These are phyloP conservation scores for Mnemiopsis leidyi DNA, from an alignment of 37 sponge, comb jelly and placozoan species.

Conservation along the genomic window DNA sequence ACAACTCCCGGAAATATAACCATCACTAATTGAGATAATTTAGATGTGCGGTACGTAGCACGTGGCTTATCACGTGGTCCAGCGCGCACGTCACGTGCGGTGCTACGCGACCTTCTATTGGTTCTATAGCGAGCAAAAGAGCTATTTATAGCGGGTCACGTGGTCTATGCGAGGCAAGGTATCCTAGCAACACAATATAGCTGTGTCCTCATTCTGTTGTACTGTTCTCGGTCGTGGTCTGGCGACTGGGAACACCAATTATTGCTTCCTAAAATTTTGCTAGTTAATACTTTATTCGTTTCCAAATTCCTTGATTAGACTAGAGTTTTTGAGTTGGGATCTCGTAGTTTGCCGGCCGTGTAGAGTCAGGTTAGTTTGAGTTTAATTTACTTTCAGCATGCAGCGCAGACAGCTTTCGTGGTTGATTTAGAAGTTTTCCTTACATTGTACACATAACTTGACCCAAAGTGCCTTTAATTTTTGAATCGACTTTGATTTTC, in stretches of 20 bases:
- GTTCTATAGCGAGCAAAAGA: background rate
- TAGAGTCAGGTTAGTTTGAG: too few species aligned
- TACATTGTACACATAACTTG: too few species aligned
- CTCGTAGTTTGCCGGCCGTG: too few species aligned
- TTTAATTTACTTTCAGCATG: too few species aligned
- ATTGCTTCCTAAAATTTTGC: background rate
- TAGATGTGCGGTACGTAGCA: background rate
- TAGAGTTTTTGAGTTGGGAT: too few species aligned
- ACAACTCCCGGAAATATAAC: background rate
- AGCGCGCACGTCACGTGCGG: background rate
- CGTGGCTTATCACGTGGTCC: background rate
- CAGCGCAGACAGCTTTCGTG: too few species aligned
- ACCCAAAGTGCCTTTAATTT: too few species aligned
- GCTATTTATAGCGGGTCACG: background rate
- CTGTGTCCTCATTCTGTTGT: background rate
- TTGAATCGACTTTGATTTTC: too few species aligned
- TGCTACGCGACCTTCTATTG: background rate
- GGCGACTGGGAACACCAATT: background rate
- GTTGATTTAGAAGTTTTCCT: too few species aligned
- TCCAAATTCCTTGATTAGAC: too few species aligned
- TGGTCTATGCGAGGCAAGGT: background rate
- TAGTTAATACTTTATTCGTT: too few species aligned
- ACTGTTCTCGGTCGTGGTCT: background rate
- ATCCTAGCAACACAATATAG: background rate
- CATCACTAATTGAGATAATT: background rate